A percentile compares a stretch with the other conserved stretches of the same genome.
These are phyloP conservation scores for Alces alces DNA, from an alignment of 2,113 vertebrate species.

Conservation along the genomic window DNA sequence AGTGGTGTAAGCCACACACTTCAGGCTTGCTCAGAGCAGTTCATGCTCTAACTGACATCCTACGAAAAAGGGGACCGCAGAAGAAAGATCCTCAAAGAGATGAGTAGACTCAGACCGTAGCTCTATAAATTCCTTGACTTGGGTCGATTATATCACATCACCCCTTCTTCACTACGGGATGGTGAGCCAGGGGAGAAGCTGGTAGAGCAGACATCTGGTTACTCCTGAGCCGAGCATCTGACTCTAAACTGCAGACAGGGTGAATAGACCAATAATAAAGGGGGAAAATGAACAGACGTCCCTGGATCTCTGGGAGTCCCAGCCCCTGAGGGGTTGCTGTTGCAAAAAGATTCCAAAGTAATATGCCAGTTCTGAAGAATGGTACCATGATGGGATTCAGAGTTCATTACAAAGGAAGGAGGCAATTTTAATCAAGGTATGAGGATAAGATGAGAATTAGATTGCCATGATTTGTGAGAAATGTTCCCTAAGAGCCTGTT, in stretches of 20 bases:
- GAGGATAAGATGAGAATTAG: slow-evolving; percentile 50
- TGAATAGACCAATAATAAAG: not conserved
- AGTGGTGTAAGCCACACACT: not conserved
- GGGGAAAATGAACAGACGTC: not conserved
- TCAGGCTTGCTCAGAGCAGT: not conserved
- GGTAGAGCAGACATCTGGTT: not conserved
- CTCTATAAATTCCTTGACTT: not conserved
- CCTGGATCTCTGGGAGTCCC: not conserved
- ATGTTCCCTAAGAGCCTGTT: slow-evolving; percentile 53
- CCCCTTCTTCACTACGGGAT: not conserved
- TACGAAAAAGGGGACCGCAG: not conserved
- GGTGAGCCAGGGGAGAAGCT: not conserved
- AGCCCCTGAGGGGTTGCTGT: not conserved
- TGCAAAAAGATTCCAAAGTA: not conserved
- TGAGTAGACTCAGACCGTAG: not conserved
- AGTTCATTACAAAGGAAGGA: slow-evolving; percentile 54
- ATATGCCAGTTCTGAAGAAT: not conserved
- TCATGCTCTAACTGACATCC: not conserved
- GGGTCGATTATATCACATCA: not conserved
- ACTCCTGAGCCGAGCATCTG: not conserved
- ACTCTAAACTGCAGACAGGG: not conserved
- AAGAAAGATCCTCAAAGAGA: not conserved
- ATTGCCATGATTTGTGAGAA: slow-evolving; percentile 58
- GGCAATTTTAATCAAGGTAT: slow-evolving; percentile 63
- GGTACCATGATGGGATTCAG: not conserved